phyloP scores from a whole-genome alignment of 2,888 invertebrate genomes.

The Macropis europaea region DNA sequence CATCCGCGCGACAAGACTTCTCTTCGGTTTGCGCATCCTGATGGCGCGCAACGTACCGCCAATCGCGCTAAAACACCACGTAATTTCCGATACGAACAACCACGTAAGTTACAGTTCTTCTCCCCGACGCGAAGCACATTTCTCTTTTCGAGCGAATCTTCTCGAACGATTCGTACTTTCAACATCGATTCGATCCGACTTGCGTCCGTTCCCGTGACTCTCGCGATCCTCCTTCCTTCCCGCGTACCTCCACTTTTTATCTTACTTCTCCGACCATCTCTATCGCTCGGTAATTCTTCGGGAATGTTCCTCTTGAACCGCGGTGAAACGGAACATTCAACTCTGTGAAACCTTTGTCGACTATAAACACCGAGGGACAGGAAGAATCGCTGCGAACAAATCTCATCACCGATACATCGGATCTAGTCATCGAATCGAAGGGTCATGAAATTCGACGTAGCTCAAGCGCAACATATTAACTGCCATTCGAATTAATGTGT shows the following conservation, averaged over 20 bases:
- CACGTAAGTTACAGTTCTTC: no score
- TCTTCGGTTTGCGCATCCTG: slow-evolving; percentile 1
- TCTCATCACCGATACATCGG: slow-evolving; percentile 4
- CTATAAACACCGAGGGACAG: background rate
- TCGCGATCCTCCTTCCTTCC: no score
- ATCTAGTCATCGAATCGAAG: slow-evolving; percentile 4
- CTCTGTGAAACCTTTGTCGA: background rate
- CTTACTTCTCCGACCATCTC: no score
- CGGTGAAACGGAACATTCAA: no score
- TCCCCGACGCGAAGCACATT: no score
- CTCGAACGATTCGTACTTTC: no score
- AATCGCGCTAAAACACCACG: slow-evolving; percentile 1
- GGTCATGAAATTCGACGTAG: slow-evolving; percentile 45
- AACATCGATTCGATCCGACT: no score
- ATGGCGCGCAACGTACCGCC: background rate
- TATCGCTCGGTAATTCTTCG: no score
- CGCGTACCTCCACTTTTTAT: no score
- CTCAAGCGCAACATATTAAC: slow-evolving; percentile 68
- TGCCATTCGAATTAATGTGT: slow-evolving; percentile 68
- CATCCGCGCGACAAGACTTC: background rate
- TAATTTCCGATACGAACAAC: background rate
- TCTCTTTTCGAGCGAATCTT: no score
- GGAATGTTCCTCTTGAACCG: no score
- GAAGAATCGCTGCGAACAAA: background rate
- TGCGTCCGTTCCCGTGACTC: no score